Conservation (phyloP, 2,113 vertebrate genomes). For the Daubentonia madagascariensis region DNA sequence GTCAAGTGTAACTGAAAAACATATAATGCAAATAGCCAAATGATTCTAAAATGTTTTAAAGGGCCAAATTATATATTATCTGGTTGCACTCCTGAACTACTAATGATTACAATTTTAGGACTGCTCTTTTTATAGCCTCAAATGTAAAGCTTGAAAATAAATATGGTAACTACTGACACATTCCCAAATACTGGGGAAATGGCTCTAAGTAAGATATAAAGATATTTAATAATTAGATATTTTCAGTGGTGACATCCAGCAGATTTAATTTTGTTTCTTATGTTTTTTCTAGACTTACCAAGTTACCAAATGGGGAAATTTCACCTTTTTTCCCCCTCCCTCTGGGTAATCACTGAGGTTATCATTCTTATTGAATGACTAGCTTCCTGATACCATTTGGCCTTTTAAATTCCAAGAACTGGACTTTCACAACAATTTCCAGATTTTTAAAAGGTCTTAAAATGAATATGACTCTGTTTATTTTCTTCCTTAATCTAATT, state of each 20-base stretch:
- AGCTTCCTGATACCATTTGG: neutral
- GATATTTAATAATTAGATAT: neutral
- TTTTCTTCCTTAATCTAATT: slow-evolving; percentile 57
- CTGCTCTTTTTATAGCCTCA: neutral
- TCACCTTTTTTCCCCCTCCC: neutral
- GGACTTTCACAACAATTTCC: neutral
- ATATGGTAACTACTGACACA: neutral
- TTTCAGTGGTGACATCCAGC: neutral
- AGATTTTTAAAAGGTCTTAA: slow-evolving; percentile 31
- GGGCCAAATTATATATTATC: neutral
- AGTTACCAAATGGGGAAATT: neutral
- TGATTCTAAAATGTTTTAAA: neutral
- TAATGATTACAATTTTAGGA: neutral
- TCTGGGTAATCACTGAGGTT: neutral
- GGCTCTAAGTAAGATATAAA: neutral
- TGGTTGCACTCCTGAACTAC: neutral
- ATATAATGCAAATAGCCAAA: neutral
- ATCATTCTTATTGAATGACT: neutral
- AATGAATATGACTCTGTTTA: neutral
- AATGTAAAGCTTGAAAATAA: neutral
- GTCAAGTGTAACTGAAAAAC: neutral
- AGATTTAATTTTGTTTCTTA: slow-evolving; percentile 26
- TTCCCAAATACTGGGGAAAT: neutral
- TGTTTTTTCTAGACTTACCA: neutral
- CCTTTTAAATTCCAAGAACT: neutral